A percentile compares a stretch with the other conserved stretches of the same genome.
phyloP scores from a whole-genome alignment of 2,797 vertebrate species.

The Denticeps clupeoides region DNA sequence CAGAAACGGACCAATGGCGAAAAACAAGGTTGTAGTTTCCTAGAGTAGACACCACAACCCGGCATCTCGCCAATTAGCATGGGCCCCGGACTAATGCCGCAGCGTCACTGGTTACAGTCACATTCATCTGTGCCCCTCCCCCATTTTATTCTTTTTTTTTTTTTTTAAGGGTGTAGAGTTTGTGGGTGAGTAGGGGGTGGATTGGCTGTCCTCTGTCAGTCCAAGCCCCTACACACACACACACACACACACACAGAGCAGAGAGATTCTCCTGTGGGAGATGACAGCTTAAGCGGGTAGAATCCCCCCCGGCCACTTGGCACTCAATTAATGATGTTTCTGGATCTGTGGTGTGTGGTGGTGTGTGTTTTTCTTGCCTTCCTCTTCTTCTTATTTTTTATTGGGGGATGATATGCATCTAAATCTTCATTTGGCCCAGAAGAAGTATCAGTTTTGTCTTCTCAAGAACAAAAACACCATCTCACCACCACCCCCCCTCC shows the following conservation, averaged over 20 bases:
- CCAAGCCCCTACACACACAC: conserved; percentile 57
- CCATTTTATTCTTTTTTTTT: too few relatives aligned
- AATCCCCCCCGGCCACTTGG: conserved; percentile 60
- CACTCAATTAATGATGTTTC: conserved; percentile 67
- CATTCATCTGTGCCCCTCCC: too few relatives aligned
- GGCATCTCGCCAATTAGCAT: too few relatives aligned
- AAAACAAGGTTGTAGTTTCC: too few relatives aligned
- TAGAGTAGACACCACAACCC: too few relatives aligned
- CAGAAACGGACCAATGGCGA: too few relatives aligned
- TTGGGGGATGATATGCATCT: conserved; percentile 5
- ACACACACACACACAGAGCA: conserved; percentile 53
- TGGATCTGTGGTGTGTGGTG: conserved; percentile 49
- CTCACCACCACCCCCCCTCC: conserved; percentile 51
- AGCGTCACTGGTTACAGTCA: too few relatives aligned
- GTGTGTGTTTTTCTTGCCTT: background rate
- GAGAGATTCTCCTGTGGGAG: conserved; percentile 57
- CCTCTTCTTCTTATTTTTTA: background rate
- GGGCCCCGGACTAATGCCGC: too few relatives aligned
- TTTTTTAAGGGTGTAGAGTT: too few relatives aligned
- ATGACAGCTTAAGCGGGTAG: conserved; percentile 68
- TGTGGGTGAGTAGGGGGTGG: too few relatives aligned
- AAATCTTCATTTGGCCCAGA: conserved; percentile 36
- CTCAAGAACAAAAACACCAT: conserved; percentile 29
- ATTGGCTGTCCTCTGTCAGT: too few relatives aligned
- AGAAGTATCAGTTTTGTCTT: conserved; percentile 42